A percentile compares a stretch with the other conserved stretches of the same genome.
Conservation (phyloP, 2,113 vertebrate genomes). For the Pteronura brasiliensis region DNA sequence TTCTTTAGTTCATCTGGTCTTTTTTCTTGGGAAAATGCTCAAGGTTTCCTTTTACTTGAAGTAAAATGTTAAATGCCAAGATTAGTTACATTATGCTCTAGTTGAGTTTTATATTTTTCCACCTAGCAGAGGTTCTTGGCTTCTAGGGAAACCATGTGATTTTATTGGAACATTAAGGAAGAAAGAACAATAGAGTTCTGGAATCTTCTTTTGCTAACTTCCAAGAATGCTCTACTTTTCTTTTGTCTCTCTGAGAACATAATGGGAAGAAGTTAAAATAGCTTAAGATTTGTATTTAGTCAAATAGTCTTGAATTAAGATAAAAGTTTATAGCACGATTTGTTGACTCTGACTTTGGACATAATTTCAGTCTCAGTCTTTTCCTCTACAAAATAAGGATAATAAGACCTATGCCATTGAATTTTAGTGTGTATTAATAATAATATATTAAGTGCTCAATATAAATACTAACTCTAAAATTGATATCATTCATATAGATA, state of each 20-base stretch:
- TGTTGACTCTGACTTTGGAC: not conserved
- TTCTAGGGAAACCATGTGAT: not conserved
- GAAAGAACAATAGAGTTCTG: not conserved
- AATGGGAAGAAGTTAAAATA: not conserved
- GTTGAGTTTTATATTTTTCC: conserved; percentile 10
- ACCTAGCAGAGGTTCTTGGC: not conserved
- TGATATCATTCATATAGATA: not conserved
- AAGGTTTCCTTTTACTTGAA: conserved; percentile 51
- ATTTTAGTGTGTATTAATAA: not conserved
- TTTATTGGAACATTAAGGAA: conserved; percentile 9
- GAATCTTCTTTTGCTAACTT: not conserved
- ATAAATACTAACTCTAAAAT: not conserved
- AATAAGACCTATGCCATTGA: not conserved
- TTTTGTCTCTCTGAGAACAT: not conserved
- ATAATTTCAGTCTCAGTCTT: conserved; percentile 50
- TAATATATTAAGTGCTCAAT: not conserved
- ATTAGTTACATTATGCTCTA: not conserved
- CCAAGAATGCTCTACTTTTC: not conserved
- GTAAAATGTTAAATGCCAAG: not conserved
- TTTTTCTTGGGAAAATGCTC: conserved; percentile 76
- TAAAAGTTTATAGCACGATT: not conserved
- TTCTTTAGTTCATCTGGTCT: conserved; percentile 66
- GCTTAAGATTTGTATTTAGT: not conserved
- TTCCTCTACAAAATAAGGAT: not conserved
- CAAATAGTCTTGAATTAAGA: not conserved